Conservation (phyloP, 2,113 vertebrate genomes). For the Hippocampus abdominalis region DNA sequence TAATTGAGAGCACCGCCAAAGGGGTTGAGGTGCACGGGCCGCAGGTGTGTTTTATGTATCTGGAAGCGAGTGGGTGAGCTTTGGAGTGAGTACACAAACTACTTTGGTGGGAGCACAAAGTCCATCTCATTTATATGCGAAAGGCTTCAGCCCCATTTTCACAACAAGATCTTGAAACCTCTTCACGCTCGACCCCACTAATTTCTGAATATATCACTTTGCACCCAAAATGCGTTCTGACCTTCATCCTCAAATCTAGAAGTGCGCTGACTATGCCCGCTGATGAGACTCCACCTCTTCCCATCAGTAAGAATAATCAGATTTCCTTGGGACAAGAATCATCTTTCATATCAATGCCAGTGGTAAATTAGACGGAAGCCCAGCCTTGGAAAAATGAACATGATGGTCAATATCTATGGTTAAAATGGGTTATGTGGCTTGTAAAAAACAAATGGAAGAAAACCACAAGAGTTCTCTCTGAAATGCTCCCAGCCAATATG, state of each 20-base stretch:
- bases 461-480: slow-evolving; percentile 47
- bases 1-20: slow-evolving; percentile 30
- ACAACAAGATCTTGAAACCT: slow-evolving; percentile 15
- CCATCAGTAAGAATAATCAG: slow-evolving; percentile 53
- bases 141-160: slow-evolving; percentile 33
- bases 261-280: slow-evolving; percentile 17
- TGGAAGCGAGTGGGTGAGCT: not conserved
- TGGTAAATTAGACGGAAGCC: slow-evolving; percentile 53
- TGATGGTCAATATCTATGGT: slow-evolving; percentile 60
- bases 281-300: slow-evolving; percentile 52
- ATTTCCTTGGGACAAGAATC: slow-evolving; percentile 59
- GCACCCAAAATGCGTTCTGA: slow-evolving; percentile 19
- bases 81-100: slow-evolving; percentile 9
- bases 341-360: slow-evolving; percentile 54
- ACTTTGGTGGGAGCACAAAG: slow-evolving; percentile 23
- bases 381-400: slow-evolving; percentile 63
- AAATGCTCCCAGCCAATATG: slow-evolving; percentile 33
- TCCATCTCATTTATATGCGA: slow-evolving; percentile 43
- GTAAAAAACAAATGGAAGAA: slow-evolving; percentile 52
- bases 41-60: slow-evolving; percentile 32
- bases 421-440: slow-evolving; percentile 56
- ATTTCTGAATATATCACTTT: slow-evolving; percentile 22
- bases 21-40: slow-evolving; percentile 17
- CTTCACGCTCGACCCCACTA: slow-evolving; percentile 10
- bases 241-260: slow-evolving; percentile 19